Percentiles rank a stretch among this genome's conserved stretches.
phyloP scores from a whole-genome alignment of 92 coral and sea anemone genomes.

The Diadumene lineata region DNA sequence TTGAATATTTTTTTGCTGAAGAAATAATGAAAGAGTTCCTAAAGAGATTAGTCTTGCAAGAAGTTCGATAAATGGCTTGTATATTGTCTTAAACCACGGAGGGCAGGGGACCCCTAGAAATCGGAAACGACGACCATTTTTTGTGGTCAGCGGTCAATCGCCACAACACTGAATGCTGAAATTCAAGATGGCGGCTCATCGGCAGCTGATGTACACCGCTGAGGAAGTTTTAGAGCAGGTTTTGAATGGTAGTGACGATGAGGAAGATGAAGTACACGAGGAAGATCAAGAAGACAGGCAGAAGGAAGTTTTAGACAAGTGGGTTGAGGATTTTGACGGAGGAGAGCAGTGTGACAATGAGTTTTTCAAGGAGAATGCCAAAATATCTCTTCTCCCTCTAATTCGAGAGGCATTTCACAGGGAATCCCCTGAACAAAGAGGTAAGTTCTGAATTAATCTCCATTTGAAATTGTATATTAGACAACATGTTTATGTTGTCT shows the following conservation, averaged over 20 bases:
- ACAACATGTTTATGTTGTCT: no score
- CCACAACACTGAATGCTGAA: neutral
- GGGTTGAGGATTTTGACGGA: constrained; percentile 4
- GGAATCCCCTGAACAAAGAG: neutral
- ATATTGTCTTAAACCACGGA: no score
- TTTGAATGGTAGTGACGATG: neutral
- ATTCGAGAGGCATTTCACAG: neutral
- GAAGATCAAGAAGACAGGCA: neutral
- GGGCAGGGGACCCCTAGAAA: no score
- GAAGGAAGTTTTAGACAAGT: neutral
- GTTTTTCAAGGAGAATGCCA: constrained; percentile 6
- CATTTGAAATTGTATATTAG: no score
- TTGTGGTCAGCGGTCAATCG: constrained; percentile 12
- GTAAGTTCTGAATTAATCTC: neutral
- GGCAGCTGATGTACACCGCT: neutral
- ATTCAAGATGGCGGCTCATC: constrained; percentile 12
- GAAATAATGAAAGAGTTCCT: no score
- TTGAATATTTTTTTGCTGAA: no score
- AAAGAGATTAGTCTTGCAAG: no score
- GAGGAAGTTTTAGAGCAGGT: constrained; percentile 17
- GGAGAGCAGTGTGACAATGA: constrained; percentile 1
- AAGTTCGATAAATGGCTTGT: no score
- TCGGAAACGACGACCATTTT: no score
- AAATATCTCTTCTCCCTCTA: neutral
- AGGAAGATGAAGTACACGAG: neutral